Conservation (phyloP, 2,113 vertebrate genomes). For the Chaetorhynchus papuensis region DNA sequence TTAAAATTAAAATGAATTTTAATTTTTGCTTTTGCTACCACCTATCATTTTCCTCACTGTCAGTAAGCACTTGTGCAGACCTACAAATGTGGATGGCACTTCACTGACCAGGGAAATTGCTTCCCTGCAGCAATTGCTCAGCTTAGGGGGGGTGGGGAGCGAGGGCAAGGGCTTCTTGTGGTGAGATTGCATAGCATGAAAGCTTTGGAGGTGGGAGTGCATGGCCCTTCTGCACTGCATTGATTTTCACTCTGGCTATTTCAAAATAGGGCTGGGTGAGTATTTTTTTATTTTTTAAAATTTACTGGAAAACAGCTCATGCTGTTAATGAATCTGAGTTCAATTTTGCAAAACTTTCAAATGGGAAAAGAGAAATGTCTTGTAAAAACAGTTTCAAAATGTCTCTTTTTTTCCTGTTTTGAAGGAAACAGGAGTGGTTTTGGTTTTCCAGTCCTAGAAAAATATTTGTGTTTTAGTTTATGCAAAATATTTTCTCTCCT, state of each 20-base stretch:
- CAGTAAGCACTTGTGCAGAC: not conserved
- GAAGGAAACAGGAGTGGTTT: not conserved
- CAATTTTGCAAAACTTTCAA: not conserved
- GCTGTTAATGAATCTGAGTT: not conserved
- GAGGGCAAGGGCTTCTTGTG: not conserved
- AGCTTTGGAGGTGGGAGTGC: not conserved
- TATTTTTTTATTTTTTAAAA: not conserved
- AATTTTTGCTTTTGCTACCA: not conserved
- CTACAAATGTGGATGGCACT: not conserved
- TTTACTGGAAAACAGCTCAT: not conserved
- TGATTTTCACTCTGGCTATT: not conserved
- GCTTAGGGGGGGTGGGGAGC: rapidly evolving
- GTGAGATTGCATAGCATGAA: not conserved
- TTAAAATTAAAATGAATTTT: not conserved
- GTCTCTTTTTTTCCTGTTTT: not conserved
- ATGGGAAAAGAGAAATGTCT: not conserved
- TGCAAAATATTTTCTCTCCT: not conserved
- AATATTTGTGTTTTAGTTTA: not conserved
- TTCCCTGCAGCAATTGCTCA: not conserved
- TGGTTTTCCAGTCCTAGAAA: not conserved
- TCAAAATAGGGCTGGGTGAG: not conserved
- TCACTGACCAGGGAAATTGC: not conserved
- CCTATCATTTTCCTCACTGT: not conserved
- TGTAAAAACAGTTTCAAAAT: not conserved
- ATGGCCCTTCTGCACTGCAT: not conserved